Evolutionary conservation across 2,797 vertebrate genomes (phyloP).

Genomic region (Sebastes trivittatus): DNA sequence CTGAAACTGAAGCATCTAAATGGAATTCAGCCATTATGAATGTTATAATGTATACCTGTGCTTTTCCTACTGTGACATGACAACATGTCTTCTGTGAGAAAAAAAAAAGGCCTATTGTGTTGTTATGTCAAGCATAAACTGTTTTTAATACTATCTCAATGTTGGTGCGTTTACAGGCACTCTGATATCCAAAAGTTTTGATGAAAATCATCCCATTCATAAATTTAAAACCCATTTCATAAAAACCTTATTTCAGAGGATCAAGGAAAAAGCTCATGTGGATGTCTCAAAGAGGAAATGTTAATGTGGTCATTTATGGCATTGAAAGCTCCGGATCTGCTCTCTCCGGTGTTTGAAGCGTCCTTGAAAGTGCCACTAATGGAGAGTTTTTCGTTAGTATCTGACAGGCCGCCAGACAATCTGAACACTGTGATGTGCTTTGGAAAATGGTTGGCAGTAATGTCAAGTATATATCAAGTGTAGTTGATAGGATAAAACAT

Average conservation of each 20-base stretch:
- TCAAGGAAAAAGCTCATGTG: not conserved
- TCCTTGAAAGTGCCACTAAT: not conserved
- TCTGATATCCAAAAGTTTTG: not conserved
- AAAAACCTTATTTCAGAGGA: not conserved
- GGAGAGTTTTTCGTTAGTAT: not conserved
- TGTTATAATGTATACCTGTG: not conserved
- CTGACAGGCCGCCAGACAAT: not conserved
- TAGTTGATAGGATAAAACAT: not conserved
- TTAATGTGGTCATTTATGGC: not conserved
- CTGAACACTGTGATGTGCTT: not conserved
- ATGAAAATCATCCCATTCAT: not conserved
- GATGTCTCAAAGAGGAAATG: not conserved
- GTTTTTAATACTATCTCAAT: not conserved
- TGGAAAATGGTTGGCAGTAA: not conserved
- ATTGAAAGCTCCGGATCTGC: not conserved
- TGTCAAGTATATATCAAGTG: not conserved
- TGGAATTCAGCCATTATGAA: not conserved
- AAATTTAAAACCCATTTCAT: not conserved
- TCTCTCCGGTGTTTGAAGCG: not conserved
- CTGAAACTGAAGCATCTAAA: not conserved
- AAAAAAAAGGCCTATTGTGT: not conserved
- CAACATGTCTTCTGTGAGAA: not conserved
- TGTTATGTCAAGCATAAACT: not conserved
- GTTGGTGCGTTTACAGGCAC: not conserved
- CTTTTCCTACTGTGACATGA: not conserved